Percentiles rank a stretch among this genome's conserved stretches.
These are phyloP conservation scores for Endomychus coccineus DNA, from an alignment of 2,888 invertebrate species.

Conservation along the genomic window DNA sequence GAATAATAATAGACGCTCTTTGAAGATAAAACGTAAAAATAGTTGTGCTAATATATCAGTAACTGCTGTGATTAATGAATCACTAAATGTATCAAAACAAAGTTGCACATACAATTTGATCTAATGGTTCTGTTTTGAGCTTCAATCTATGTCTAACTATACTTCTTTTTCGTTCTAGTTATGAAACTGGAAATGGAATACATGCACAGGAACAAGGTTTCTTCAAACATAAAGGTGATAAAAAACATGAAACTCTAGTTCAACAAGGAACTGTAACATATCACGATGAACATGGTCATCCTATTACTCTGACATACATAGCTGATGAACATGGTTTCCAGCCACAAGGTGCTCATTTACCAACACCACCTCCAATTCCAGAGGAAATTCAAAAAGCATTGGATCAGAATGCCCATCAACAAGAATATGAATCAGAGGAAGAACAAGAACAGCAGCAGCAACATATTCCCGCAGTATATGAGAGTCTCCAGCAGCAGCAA, in stretches of 20 bases:
- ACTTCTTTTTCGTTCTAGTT: no score
- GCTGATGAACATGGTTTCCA: conserved; percentile 66
- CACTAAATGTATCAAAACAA: no score
- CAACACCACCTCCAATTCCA: conserved; percentile 76
- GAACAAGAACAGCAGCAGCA: conserved; percentile 14
- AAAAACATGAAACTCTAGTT: conserved; percentile 58
- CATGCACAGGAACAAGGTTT: conserved; percentile 62
- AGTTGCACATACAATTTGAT: no score
- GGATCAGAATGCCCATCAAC: conserved; percentile 39
- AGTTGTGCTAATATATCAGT: no score
- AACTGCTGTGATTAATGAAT: no score
- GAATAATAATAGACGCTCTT: no score
- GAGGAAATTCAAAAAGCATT: conserved; percentile 61
- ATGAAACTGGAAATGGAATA: conserved; percentile 70
- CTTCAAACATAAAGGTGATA: conserved; percentile 60
- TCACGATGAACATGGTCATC: conserved; percentile 66
- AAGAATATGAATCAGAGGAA: conserved; percentile 9
- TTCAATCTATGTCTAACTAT: no score
- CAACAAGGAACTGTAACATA: conserved; percentile 64
- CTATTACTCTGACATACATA: conserved; percentile 56
- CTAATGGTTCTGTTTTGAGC: no score
- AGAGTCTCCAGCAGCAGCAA: conserved; percentile 16
- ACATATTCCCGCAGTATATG: conserved; percentile 2
- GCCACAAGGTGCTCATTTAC: conserved; percentile 61
- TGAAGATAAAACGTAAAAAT: no score